These are phyloP conservation scores for Sardina pilchardus DNA, from an alignment of 2,113 vertebrate species.

Conservation along the genomic window DNA sequence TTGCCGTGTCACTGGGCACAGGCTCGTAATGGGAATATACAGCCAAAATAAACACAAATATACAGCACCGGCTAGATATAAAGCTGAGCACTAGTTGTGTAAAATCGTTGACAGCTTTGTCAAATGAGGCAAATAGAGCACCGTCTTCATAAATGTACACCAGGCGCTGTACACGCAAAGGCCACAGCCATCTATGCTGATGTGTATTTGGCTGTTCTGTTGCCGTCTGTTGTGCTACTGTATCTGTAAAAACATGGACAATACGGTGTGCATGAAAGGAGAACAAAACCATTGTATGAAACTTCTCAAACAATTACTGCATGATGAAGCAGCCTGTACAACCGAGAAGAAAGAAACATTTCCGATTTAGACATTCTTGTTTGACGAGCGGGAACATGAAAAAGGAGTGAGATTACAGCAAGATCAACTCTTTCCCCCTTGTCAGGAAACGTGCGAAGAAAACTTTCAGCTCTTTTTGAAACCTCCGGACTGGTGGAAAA, in stretches of 20 bases:
- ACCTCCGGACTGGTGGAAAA: background rate
- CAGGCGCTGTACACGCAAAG: background rate
- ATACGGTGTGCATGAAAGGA: background rate
- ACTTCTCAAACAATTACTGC: too few species aligned
- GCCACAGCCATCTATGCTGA: background rate
- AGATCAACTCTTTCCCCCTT: background rate
- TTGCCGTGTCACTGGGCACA: background rate
- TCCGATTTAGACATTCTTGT: background rate
- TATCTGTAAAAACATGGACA: background rate
- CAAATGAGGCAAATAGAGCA: background rate
- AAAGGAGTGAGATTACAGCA: background rate
- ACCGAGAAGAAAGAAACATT: background rate
- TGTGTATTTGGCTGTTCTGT: background rate
- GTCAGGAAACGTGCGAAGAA: background rate
- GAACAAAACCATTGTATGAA: background rate
- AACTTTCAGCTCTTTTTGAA: background rate
- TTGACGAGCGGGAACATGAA: background rate
- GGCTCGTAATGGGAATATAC: background rate
- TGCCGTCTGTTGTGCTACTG: background rate
- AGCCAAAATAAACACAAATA: slow-evolving; percentile 4
- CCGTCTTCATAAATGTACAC: background rate
- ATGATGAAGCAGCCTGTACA: background rate
- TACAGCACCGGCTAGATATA: background rate
- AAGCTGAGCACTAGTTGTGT: background rate
- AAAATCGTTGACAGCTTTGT: background rate